phyloP scores from a whole-genome alignment of 2,888 invertebrate genomes.

The Drosophila anomelani region DNA sequence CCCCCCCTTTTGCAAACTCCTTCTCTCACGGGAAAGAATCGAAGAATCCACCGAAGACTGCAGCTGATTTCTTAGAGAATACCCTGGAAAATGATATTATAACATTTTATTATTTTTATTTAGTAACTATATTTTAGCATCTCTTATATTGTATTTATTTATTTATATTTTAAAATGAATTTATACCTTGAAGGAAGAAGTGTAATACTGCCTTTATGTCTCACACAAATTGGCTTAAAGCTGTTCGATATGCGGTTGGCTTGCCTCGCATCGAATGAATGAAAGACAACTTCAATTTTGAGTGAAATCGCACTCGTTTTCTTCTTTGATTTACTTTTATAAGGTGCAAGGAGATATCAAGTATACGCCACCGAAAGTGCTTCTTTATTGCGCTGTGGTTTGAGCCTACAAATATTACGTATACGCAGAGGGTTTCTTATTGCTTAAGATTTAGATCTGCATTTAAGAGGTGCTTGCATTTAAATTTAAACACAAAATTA shows the following conservation, averaged over 20 bases:
- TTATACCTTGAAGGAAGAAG: too few species aligned
- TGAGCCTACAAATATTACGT: neutral
- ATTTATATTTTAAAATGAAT: neutral
- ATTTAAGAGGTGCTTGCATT: neutral
- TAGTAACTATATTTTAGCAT: neutral
- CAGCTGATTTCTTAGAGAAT: neutral
- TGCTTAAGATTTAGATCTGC: neutral
- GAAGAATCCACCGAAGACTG: neutral
- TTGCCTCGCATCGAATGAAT: conserved; percentile 26
- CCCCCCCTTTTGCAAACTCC: neutral
- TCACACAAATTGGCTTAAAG: conserved; percentile 37
- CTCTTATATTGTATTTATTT: neutral
- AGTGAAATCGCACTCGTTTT: conserved; percentile 3
- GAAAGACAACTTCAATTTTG: conserved; percentile 20
- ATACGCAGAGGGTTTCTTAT: neutral
- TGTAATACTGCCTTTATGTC: conserved; percentile 10
- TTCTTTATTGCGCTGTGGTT: neutral
- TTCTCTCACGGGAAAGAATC: neutral
- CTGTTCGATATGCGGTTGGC: conserved; percentile 35
- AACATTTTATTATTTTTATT: neutral
- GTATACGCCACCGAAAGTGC: conserved; percentile 22
- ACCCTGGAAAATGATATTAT: neutral
- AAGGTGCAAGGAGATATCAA: conserved; percentile 9
- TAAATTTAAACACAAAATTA: neutral
- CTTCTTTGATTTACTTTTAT: conserved; percentile 17